Evolutionary conservation across 2,113 vertebrate species (phyloP), one percentile per base, ranked within the genome.

Genomic region (Melanerpes aurifrons): DNA sequence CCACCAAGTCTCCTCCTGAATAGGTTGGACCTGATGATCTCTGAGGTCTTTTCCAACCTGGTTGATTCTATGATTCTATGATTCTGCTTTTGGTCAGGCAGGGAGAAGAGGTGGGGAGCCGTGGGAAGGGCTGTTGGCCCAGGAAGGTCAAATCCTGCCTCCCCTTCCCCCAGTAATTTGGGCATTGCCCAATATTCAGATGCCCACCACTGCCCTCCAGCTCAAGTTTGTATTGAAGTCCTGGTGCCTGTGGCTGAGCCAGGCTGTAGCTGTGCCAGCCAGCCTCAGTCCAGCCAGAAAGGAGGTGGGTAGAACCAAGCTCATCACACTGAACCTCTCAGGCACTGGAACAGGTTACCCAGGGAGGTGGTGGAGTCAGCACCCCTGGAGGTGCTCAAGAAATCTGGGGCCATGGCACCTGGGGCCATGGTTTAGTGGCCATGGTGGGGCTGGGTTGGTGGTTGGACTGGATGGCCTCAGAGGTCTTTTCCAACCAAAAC

Each of bases 161-260:
- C 76, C 69, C 43, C 9, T 0, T 3, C 2, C 1, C 12, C 31
- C 31, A 7, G 15, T 2, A 2, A 12, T 56, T 73, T 9, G 4
- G 54, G 43, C 12, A 47, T 47, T 9, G 1, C 6, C 14, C 50
- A 17, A 2, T 15, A 43, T 45, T 63, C 43, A 20, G 54, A 35
- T 3, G 0, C 12, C 21, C 58, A 7, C 5, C 21, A 1, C 80
- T 54, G 63, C 61, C 28, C 87, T 25, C 3, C 59, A 29, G 2
- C 43, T 5, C 69, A 20, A 4, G 7, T 12, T 25, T 9, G 31
- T 20, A 74, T 22, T 11, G 9, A 56, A 26, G 8, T 0, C 12
- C 9, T 4, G 5, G 3, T 3, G n/a, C 1, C 48, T 4, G 20
- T 0, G 2, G 35, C 43, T 5, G 3, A 57, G 9, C 6, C 0